phyloP scores from a whole-genome alignment of 2,888 invertebrate genomes.

The Eupsilia transversa region DNA sequence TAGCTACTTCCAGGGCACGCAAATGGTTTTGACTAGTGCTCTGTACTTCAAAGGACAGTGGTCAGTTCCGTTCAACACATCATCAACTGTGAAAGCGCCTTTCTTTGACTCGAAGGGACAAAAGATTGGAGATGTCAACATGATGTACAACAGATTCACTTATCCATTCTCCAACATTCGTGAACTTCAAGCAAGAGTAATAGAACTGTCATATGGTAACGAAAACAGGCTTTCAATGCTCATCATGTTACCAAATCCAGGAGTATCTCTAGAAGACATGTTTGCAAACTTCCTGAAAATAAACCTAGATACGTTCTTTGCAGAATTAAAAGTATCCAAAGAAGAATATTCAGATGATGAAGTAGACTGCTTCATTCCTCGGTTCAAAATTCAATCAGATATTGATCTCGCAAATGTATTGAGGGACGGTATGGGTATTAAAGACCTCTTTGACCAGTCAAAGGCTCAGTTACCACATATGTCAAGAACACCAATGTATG shows the following conservation, averaged over 20 bases:
- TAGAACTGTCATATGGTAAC: constrained; percentile 93
- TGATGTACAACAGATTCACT: constrained; percentile 93
- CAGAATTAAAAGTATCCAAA: constrained; percentile 85
- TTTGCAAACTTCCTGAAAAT: constrained; percentile 86
- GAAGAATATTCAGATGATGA: constrained; percentile 91
- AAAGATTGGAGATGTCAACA: constrained; percentile 91
- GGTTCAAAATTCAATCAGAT: constrained; percentile 91
- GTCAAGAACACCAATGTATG: constrained; percentile 86
- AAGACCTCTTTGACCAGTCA: constrained; percentile 90
- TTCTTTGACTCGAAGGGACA: constrained; percentile 91
- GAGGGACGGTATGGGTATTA: constrained; percentile 81
- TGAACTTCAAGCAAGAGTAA: constrained; percentile 90
- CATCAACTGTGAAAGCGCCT: constrained; percentile 87
- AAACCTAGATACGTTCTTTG: constrained; percentile 87
- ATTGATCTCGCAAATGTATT: constrained; percentile 90
- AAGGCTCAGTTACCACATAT: constrained; percentile 84
- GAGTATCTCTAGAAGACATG: constrained; percentile 88
- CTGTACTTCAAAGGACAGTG: constrained; percentile 94
- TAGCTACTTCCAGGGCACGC: constrained; percentile 85
- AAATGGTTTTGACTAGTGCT: constrained; percentile 92
- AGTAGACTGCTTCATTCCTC: constrained; percentile 92
- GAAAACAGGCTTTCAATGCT: constrained; percentile 91
- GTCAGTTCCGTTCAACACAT: constrained; percentile 91
- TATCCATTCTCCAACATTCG: constrained; percentile 91
- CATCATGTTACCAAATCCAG: constrained; percentile 91